Evolutionary conservation across 2,113 vertebrate genomes (phyloP), one percentile per base, ranked within the genome.

Genomic region (Promerops cafer): DNA sequence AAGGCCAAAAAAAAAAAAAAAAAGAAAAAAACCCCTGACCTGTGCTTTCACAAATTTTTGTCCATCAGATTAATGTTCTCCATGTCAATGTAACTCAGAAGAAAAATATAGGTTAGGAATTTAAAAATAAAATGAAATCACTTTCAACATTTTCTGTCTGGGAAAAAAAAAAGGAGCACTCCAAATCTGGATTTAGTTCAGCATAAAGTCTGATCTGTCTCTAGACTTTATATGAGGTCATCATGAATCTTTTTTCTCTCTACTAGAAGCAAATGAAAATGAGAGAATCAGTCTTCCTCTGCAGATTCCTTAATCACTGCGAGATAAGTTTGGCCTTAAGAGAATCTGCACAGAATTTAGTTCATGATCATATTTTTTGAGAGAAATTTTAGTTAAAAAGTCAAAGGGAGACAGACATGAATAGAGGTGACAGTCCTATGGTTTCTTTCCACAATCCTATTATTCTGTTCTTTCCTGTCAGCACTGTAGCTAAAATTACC

Each of bases 11-110:
- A 60, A 50, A 16, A 31, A 22, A 23, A 8, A 18, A 1, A 30
- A 22, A 23, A 11, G 13, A 27, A 14, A 28, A 61, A 16, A 61
- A 2, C 0, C 1, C 2, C 4, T 30, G 9, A 70, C 27, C 31
- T 17, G 6, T 1, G 1, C 31, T 91, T 89, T 61, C 35, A 27
- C 24, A 22, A 30, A 23, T 44, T 78, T 87, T 89, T 89, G 39
- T 18, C 33, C 4, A 11, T 52, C 6, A 2, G n/a, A 30, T 83
- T 21, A 57, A 39, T 28, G 7, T 70, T 81, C 30, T 89, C 18
- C 9, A 21, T 57, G 31, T 14, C 52, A 28, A 47, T 31, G 39
- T 24, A 70, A 49, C 8, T 37, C 3, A 5, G 47, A 87, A 30
- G 28, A n/a, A 54, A 45, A 83, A 69, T 24, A 39, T 1, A 13